Percentiles rank a stretch among this genome's conserved stretches.
Conservation (phyloP, 2,113 vertebrate species). For the Parus major region DNA sequence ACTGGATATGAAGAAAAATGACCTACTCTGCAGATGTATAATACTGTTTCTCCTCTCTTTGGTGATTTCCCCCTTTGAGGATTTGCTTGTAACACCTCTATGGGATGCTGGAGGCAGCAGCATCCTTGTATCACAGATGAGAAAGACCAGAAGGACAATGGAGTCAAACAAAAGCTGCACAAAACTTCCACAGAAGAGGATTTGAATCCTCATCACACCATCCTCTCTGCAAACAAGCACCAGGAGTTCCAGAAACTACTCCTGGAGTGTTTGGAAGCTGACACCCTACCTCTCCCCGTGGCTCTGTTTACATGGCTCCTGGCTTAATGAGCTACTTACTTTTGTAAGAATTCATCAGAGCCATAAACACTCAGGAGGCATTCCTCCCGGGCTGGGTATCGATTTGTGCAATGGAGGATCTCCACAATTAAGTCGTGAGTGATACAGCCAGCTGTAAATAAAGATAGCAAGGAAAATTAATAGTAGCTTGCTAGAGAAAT, state of each 20-base stretch:
- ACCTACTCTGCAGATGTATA: background rate
- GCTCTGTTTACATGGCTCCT: background rate
- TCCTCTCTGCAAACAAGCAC: background rate
- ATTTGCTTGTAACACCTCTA: background rate
- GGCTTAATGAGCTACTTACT: conserved; percentile 49
- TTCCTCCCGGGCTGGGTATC: conserved; percentile 5
- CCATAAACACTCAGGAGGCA: conserved; percentile 63
- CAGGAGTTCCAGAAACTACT: background rate
- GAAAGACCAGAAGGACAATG: background rate
- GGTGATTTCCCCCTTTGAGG: background rate
- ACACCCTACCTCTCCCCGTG: background rate
- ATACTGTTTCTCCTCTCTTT: background rate
- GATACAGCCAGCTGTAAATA: conserved; percentile 71
- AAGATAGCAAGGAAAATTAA: conserved; percentile 52
- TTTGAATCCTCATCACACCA: background rate
- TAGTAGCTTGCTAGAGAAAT: conserved; percentile 22
- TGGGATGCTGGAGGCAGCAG: background rate
- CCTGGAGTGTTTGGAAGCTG: background rate
- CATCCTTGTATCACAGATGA: background rate
- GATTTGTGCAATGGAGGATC: conserved; percentile 48
- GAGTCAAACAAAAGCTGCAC: background rate
- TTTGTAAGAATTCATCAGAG: conserved; percentile 72
- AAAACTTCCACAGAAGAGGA: background rate
- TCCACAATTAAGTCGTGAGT: conserved; percentile 69
- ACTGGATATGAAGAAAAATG: background rate